A percentile compares a stretch with the other conserved stretches of the same genome.
Evolutionary conservation across 2,797 vertebrate genomes (phyloP).

Genomic region (Oryzias dopingdopingensis): DNA sequence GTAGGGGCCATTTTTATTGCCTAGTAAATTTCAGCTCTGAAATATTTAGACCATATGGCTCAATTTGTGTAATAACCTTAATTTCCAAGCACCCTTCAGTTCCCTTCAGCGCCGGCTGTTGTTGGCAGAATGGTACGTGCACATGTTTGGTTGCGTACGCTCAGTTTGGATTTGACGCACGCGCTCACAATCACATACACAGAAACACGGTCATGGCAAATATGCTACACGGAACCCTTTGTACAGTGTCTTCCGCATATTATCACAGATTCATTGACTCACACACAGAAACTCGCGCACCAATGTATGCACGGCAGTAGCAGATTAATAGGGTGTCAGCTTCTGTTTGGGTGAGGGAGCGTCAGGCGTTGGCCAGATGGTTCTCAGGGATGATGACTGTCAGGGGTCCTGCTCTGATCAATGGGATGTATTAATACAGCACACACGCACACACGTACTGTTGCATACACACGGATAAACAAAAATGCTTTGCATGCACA

Average conservation of each 20-base stretch:
- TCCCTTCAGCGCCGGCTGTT: constrained; percentile 82
- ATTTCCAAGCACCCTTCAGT: constrained; percentile 99
- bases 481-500: constrained; percentile 42
- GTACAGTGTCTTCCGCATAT: constrained; percentile 25
- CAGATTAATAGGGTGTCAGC: constrained; percentile 99
- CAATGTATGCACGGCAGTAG: constrained; percentile 77
- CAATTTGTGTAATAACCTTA: constrained; percentile 99
- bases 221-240: constrained; percentile 52
- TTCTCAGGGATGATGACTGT: constrained; percentile 99
- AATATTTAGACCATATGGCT: constrained; percentile 99
- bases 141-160: constrained; percentile 52
- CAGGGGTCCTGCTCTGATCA: constrained; percentile 99
- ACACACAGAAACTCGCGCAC: constrained; percentile 34
- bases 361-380: constrained; percentile 99
- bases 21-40: constrained; percentile 99
- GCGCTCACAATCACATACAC: constrained; percentile 18
- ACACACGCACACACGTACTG: constrained; percentile 37
- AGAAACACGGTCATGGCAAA: constrained; percentile 42
- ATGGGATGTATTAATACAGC: constrained; percentile 99
- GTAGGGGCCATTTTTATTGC: constrained; percentile 99
- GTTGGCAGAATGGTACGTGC: constrained; percentile 71
- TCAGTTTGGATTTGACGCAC: constrained; percentile 29
- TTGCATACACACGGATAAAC: constrained; percentile 46
- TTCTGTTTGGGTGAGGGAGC: constrained; percentile 99
- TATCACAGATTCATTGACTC: constrained; percentile 44